Percentiles rank a stretch among this genome's conserved stretches.
These are phyloP conservation scores for Ochotona princeps DNA, from an alignment of 2,113 vertebrate genomes.

Conservation along the genomic window DNA sequence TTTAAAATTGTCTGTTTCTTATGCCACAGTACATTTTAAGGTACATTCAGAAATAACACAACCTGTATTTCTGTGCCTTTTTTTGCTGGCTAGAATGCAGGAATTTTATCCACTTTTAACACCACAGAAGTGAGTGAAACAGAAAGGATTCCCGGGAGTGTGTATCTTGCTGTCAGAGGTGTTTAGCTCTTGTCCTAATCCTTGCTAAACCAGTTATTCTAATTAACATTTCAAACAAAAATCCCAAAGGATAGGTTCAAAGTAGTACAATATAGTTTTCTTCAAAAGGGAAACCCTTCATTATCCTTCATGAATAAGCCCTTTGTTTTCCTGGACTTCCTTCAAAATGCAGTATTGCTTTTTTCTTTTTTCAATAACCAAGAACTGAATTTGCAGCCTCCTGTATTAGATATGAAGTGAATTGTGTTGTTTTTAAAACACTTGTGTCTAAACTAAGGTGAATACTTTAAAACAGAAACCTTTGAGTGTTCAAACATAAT, in stretches of 20 bases:
- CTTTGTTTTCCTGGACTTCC: constrained; percentile 32
- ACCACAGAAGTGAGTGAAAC: not conserved
- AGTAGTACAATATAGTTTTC: constrained; percentile 53
- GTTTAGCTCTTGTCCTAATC: constrained; percentile 68
- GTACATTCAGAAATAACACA: not conserved
- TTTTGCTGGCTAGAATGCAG: not conserved
- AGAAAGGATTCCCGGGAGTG: constrained; percentile 38
- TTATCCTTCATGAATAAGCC: constrained; percentile 29
- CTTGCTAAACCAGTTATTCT: constrained; percentile 58
- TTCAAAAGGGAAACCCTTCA: constrained; percentile 58
- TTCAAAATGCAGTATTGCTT: not conserved
- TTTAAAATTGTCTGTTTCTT: not conserved
- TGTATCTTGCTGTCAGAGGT: constrained; percentile 46
- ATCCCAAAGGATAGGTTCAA: constrained; percentile 62
- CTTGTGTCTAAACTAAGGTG: not conserved
- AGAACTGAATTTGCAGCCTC: not conserved
- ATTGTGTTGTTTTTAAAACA: not conserved
- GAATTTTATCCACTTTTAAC: not conserved
- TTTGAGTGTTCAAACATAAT: constrained; percentile 1
- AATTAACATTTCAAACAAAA: constrained; percentile 80
- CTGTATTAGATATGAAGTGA: not conserved
- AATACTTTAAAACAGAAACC: not conserved
- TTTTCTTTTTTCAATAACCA: not conserved
- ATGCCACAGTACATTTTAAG: not conserved
- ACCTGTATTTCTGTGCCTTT: not conserved